Percentiles rank a stretch among this genome's conserved stretches.
These are phyloP conservation scores for Girardinus metallicus DNA, from an alignment of 2,797 vertebrate species.

Conservation along the genomic window DNA sequence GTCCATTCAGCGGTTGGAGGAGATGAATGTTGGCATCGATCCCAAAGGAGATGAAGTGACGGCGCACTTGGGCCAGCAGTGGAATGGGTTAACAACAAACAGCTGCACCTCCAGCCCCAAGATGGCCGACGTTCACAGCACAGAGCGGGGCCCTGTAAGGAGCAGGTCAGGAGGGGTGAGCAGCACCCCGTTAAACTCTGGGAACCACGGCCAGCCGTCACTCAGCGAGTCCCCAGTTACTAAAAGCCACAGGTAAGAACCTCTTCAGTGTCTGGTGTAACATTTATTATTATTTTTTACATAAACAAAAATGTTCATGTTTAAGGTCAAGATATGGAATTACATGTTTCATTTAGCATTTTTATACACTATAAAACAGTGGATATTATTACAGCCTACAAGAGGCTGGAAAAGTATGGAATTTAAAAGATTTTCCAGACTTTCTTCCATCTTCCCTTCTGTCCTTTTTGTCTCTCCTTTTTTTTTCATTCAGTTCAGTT, in stretches of 20 bases:
- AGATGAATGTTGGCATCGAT: constrained; percentile 94
- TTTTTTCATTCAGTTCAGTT: background rate
- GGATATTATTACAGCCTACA: background rate
- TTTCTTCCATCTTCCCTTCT: background rate
- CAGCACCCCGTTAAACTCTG: constrained; percentile 84
- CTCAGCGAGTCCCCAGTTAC: constrained; percentile 88
- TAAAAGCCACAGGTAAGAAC: constrained; percentile 81
- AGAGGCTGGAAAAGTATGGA: background rate
- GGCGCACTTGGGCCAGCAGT: constrained; percentile 81
- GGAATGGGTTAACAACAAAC: constrained; percentile 78
- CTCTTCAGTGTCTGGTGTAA: background rate
- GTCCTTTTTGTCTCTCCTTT: background rate
- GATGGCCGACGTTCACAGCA: constrained; percentile 53
- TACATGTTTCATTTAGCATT: background rate
- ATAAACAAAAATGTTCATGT: background rate
- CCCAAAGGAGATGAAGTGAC: constrained; percentile 88
- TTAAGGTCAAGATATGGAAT: background rate
- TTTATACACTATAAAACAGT: background rate
- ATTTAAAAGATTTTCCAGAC: background rate
- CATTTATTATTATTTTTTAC: background rate
- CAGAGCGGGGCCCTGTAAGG: constrained; percentile 58
- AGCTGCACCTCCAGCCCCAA: constrained; percentile 49
- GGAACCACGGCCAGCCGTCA: constrained; percentile 79
- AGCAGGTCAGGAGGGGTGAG: constrained; percentile 73
- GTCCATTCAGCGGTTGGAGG: constrained; percentile 96